These are phyloP conservation scores for Oryzias sinensis DNA, from an alignment of 2,797 vertebrate genomes.

Conservation along the genomic window DNA sequence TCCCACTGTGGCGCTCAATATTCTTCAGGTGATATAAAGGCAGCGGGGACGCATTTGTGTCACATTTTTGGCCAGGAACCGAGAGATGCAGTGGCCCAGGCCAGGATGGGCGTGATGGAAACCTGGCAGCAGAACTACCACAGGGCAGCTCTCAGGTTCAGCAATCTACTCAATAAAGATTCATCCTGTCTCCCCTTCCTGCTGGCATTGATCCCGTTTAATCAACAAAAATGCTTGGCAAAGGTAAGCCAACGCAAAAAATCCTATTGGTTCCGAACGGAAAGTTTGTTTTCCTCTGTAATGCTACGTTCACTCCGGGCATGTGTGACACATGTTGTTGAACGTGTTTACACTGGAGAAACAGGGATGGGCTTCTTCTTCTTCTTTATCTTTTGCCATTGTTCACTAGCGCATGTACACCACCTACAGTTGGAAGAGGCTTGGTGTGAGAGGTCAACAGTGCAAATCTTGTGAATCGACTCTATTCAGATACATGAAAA, in stretches of 20 bases:
- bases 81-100: conserved; percentile 74
- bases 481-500: too few species aligned
- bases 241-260: conserved; percentile 75
- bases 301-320: too few species aligned
- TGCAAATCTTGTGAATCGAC: too few species aligned
- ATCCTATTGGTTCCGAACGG: not conserved
- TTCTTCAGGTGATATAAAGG: conserved; percentile 77
- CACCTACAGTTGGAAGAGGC: too few species aligned
- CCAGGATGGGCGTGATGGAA: conserved; percentile 83
- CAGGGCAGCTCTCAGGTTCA: conserved; percentile 76
- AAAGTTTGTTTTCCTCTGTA: not conserved
- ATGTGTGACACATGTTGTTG: too few species aligned
- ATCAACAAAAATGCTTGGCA: conserved; percentile 72
- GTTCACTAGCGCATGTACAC: too few species aligned
- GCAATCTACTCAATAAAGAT: conserved; percentile 80
- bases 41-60: conserved; percentile 79
- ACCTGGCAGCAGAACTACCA: conserved; percentile 77
- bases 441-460: too few species aligned
- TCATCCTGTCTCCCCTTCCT: conserved; percentile 76
- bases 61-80: conserved; percentile 77
- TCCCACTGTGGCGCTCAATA: conserved; percentile 22
- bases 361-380: too few species aligned
- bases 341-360: too few species aligned
- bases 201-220: conserved; percentile 77
- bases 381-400: too few species aligned